These are phyloP conservation scores for Nyctalus aviator DNA, from an alignment of 2,797 vertebrate genomes.

Conservation along the genomic window DNA sequence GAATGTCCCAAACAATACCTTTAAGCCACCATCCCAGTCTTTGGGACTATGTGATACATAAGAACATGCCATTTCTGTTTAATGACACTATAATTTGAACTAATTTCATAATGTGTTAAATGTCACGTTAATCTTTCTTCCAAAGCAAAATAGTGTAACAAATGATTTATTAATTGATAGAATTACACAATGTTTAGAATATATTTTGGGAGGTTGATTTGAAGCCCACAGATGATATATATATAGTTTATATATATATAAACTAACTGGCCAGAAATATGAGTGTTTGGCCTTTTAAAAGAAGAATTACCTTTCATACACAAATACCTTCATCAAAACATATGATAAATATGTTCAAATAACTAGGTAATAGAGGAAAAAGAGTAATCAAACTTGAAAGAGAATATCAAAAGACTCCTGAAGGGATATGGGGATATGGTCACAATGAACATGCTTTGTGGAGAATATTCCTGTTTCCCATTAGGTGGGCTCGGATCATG, in stretches of 20 bases:
- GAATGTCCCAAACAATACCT: not conserved
- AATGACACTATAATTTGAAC: slow-evolving; percentile 55
- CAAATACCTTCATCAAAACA: slow-evolving; percentile 8
- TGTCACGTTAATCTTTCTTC: slow-evolving; percentile 60
- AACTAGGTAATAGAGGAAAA: not conserved
- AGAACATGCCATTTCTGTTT: slow-evolving; percentile 24
- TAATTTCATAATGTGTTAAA: slow-evolving; percentile 61
- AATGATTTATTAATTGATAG: slow-evolving; percentile 49
- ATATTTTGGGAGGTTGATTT: slow-evolving; percentile 59
- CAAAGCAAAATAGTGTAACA: slow-evolving; percentile 19
- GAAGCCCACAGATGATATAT: slow-evolving; percentile 29
- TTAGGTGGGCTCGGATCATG: not conserved
- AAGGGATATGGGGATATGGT: not conserved
- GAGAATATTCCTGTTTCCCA: not conserved
- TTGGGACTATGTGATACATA: not conserved
- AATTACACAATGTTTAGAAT: slow-evolving; percentile 51
- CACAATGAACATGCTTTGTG: not conserved
- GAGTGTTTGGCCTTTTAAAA: slow-evolving; percentile 36
- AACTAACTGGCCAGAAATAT: not conserved
- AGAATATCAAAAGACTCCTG: not conserved
- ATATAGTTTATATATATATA: slow-evolving; percentile 1
- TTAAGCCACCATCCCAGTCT: not conserved
- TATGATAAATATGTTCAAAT: slow-evolving; percentile 32
- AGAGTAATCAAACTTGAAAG: not conserved
- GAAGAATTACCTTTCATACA: slow-evolving; percentile 5